Evolutionary conservation across 2,888 invertebrate species (phyloP), one percentile per base, ranked within the genome.

Genomic region (Sarcophaga variegata): DNA sequence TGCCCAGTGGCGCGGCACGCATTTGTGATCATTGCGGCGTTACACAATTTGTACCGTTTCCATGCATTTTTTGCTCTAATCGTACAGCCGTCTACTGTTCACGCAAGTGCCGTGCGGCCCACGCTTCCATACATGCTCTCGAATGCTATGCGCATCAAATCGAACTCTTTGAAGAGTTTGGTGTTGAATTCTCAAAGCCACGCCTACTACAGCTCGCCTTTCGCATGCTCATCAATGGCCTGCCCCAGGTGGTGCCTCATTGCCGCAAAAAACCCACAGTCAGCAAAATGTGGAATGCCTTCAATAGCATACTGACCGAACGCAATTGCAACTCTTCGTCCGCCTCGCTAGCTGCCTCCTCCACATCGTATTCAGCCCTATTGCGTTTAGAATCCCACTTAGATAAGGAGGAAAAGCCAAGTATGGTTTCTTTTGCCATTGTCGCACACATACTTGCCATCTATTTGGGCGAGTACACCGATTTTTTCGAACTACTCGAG

Each of bases 101-200:
- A 66, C 90, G 90, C 22, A 89, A 90, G 86, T 90, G 90, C 80
- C 90, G 90, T 81, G 88, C 89, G 75, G 89, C 90, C 86, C 90
- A 90, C 80, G 90, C 90, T 69, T 86, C 90, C 71, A 90, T 90
- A 77, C 90, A 90, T 82, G 88, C 89, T 25, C 88, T 90, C 75
- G 90, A 90, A 86, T 90, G 90, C 62, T 90, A 89, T 66, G 90
- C 90, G 25, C 90, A 90, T 78, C 90, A 90, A 82, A 90, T 90
- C 70, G 90, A 90, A 85, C 83, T 90, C 4, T 90, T 90, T 83
- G 90, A 90, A 71, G 89, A 90, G 69, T 90, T 90, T 22, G 88
- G 88, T 71, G 88, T 90, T 37, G 87, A 89, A 60, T 90, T 90
- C 59, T 84, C 88, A 20, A 90, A 90, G 87, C 90, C 90, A 49